Evolutionary conservation across 2,888 invertebrate genomes (phyloP).

Genomic region (Anticlea derivata): DNA sequence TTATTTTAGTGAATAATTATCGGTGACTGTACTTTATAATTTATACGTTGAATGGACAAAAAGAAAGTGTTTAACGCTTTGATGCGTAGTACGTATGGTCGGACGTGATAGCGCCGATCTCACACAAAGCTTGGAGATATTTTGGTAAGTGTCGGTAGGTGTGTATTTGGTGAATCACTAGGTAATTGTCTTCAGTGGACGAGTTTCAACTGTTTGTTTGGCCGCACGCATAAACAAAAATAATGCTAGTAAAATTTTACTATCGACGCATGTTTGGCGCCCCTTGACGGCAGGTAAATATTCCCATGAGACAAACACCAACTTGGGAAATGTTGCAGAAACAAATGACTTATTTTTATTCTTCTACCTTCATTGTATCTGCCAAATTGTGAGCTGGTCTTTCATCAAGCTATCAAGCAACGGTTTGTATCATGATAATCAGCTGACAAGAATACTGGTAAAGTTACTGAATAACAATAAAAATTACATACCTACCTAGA

Average conservation of each 20-base stretch:
- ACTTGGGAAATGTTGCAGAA: neutral
- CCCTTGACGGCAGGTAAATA: conserved; percentile 29
- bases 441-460: neutral
- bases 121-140: conserved; percentile 58
- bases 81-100: conserved; percentile 61
- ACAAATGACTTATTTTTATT: neutral
- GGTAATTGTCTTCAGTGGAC: conserved; percentile 44
- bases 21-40: conserved; percentile 62
- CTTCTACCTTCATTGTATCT: neutral
- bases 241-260: conserved; percentile 17
- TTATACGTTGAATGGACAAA: conserved; percentile 62
- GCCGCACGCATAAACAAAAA: conserved; percentile 23
- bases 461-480: too few relatives aligned
- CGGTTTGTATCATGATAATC: neutral
- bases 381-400: neutral
- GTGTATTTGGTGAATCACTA: conserved; percentile 69
- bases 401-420: neutral
- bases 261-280: conserved; percentile 17
- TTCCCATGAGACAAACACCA: conserved; percentile 14
- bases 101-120: conserved; percentile 55
- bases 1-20: conserved; percentile 73
- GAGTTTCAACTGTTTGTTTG: conserved; percentile 31
- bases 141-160: conserved; percentile 68
- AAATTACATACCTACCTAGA: too few relatives aligned
- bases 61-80: conserved; percentile 58